Base-by-base conservation (phyloP, 2,888 invertebrate genomes). In the Cosmorhoe ocellata region DNA sequence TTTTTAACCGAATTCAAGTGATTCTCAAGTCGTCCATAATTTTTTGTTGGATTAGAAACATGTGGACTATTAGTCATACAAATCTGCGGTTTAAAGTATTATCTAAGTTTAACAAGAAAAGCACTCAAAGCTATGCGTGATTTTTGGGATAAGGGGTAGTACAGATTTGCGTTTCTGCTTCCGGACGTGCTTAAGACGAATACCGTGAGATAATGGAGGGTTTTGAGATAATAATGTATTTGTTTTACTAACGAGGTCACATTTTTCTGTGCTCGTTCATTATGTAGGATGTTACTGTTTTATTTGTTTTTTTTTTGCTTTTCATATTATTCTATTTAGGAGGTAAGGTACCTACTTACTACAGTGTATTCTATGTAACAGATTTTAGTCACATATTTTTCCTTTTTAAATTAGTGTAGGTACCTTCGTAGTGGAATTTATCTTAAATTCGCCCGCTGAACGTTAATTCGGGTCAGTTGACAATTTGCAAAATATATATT, bases 31-130 rank as follows among this genome's bases (percentile, higher is more conserved):
- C n/a, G n/a, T n/a, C n/a, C 22, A 7, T 40, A 11, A 7, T 13
- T 24, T 41, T 54, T 43, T 30, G 22, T 31, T 18, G 8, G 43
- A 62, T 62, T 45, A 44, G 56, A 70, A 79, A 79, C 85, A 87
- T 85, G 84, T 86, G 86, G 77, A 65, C 76, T 65, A 81, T 84
- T 83, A 83, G 71, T 85, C 78, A 81, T 79, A 79, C 73, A 71
- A 79, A 81, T 79, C 76, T 69, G 54, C 41, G 69, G 69, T 63
- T 69, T 77, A 70, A 71, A 60, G 61, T 71, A 71, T 67, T 58
- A 39, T 57, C 49, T 51, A n/a, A 31, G 38, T 13, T 53, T 48
- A 43, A 47, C 36, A 22, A 45, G 50, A 18, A 55, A 56, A 60
- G 59, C 58, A 59, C 58, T 61, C 55, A 50, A 63, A 67, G 67